phyloP scores from a whole-genome alignment of 1,140 invertebrate genomes.

The Archegozetes longisetosus region DNA sequence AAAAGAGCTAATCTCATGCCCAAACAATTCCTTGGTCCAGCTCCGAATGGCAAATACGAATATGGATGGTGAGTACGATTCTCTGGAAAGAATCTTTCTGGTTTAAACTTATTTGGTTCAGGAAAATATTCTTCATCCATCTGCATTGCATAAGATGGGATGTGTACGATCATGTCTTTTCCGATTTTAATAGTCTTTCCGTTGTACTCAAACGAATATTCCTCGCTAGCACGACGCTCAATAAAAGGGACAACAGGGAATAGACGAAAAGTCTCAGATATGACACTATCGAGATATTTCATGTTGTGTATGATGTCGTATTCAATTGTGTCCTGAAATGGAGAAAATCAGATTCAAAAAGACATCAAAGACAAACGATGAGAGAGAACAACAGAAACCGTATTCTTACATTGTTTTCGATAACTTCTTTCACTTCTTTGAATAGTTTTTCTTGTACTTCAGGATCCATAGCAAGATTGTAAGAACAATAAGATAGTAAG shows the following conservation, averaged over 20 bases:
- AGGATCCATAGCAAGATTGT: slow-evolving; percentile 32
- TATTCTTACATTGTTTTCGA: not conserved
- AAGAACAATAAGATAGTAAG: slow-evolving; percentile 31
- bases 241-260: slow-evolving; percentile 21
- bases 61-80: not conserved
- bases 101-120: slow-evolving; percentile 22
- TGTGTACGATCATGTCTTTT: slow-evolving; percentile 18
- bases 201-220: slow-evolving; percentile 15
- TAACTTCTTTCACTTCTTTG: slow-evolving; percentile 25
- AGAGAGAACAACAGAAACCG: too few relatives aligned
- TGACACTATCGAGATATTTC: slow-evolving; percentile 27
- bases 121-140: slow-evolving; percentile 19
- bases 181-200: slow-evolving; percentile 24
- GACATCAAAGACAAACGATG: too few relatives aligned
- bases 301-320: slow-evolving; percentile 3
- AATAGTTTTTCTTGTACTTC: slow-evolving; percentile 33
- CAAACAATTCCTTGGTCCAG: slow-evolving; percentile 11
- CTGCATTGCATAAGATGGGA: slow-evolving; percentile 23
- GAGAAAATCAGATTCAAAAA: not conserved
- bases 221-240: not conserved
- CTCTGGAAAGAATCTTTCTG: slow-evolving; percentile 12
- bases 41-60: slow-evolving; percentile 8
- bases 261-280: slow-evolving; percentile 30
- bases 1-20: slow-evolving; percentile 16
- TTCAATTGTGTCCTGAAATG: not conserved